Evolutionary conservation across 1,140 invertebrate species (phyloP).

Genomic region (Drosophila mayri): DNA sequence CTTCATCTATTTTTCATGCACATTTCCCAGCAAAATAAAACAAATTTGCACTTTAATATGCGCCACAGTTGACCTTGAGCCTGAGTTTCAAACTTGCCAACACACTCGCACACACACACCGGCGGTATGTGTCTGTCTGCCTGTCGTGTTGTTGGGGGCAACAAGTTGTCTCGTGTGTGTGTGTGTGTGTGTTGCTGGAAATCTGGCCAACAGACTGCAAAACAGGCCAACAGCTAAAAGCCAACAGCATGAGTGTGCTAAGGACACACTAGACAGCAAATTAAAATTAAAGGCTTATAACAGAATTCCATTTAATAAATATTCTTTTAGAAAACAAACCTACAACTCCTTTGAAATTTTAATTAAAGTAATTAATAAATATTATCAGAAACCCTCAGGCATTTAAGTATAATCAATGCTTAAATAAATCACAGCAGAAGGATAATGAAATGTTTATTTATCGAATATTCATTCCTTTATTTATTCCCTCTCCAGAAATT

Average conservation of each 20-base stretch:
- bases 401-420: background rate
- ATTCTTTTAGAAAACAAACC: too few relatives aligned
- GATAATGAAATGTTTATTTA: background rate
- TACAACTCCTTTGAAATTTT: background rate
- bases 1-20: constrained; percentile 73
- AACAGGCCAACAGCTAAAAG: constrained; percentile 26
- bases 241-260: constrained; percentile 30
- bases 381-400: background rate
- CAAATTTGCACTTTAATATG: constrained; percentile 82
- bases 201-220: constrained; percentile 60
- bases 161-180: constrained; percentile 63
- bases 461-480: background rate
- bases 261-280: constrained; percentile 45
- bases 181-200: constrained; percentile 44
- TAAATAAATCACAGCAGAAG: background rate
- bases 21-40: constrained; percentile 67
- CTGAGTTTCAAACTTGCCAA: constrained; percentile 38
- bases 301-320: background rate
- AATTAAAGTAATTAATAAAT: background rate
- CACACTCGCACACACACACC: constrained; percentile 13
- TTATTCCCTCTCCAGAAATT: background rate
- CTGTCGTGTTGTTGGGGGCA: constrained; percentile 39
- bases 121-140: constrained; percentile 22
- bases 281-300: background rate
- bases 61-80: constrained; percentile 62